These are phyloP conservation scores for Entelurus aequoreus DNA, from an alignment of 2,113 vertebrate species.

Conservation along the genomic window DNA sequence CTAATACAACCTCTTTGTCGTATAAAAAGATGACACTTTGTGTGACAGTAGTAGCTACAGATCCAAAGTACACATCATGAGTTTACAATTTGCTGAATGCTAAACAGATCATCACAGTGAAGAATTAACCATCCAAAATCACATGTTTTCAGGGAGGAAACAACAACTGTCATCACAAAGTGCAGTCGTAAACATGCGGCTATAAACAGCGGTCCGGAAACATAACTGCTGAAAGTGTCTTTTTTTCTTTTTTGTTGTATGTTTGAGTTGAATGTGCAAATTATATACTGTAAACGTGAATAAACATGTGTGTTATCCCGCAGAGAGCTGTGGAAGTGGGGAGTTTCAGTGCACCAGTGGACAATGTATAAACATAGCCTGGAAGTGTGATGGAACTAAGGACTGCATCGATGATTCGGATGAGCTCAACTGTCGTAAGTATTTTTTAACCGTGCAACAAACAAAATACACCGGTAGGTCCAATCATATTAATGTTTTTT, in stretches of 20 bases:
- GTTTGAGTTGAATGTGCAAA: background rate
- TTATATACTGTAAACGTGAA: background rate
- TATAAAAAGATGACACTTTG: too few species aligned
- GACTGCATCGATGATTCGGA: constrained; percentile 70
- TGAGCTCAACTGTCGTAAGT: constrained; percentile 69
- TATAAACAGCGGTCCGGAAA: background rate
- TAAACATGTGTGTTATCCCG: background rate
- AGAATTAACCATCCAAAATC: constrained; percentile 45
- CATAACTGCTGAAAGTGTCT: background rate
- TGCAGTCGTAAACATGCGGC: background rate
- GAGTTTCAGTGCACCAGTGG: constrained; percentile 65
- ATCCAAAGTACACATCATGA: constrained; percentile 3
- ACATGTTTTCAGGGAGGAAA: constrained; percentile 43
- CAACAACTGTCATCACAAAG: constrained; percentile 43
- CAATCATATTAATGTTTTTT: background rate
- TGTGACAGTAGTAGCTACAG: too few species aligned
- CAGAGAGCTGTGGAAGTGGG: constrained; percentile 52
- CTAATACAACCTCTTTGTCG: too few species aligned
- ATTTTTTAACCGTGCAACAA: background rate
- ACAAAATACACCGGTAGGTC: too few species aligned
- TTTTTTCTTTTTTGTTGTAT: background rate
- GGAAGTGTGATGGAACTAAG: constrained; percentile 67
- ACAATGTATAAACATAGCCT: constrained; percentile 59
- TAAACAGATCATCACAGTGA: constrained; percentile 6
- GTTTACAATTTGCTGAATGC: constrained; percentile 6